These are phyloP conservation scores for Catharus fuscescens DNA, from an alignment of 2,113 vertebrate species.

Conservation along the genomic window DNA sequence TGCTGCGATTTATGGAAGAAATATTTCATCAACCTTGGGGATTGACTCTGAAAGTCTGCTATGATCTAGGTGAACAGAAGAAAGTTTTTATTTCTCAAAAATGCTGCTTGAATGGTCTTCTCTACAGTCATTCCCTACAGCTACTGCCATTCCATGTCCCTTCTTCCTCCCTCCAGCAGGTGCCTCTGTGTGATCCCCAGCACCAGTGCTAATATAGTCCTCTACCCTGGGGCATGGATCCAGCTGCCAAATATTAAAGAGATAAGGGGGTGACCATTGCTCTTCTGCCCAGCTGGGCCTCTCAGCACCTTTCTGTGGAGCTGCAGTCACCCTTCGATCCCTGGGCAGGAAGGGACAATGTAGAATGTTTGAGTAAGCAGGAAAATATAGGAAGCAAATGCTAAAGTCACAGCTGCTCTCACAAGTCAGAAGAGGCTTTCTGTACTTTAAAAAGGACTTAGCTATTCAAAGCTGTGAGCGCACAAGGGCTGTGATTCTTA, in stretches of 20 bases:
- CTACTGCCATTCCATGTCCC: not conserved
- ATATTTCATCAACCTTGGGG: not conserved
- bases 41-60: not conserved
- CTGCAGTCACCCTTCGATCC: not conserved
- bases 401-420: not conserved
- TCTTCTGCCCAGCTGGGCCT: not conserved
- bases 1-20: not conserved
- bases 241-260: not conserved
- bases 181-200: not conserved
- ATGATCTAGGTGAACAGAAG: not conserved
- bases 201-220: not conserved
- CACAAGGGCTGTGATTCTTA: not conserved
- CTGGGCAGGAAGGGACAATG: not conserved
- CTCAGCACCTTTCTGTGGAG: not conserved
- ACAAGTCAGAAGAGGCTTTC: not conserved
- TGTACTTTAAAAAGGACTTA: not conserved
- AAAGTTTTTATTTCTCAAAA: not conserved
- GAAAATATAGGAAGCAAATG: not conserved
- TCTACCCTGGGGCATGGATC: too few relatives aligned
- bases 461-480: not conserved
- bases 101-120: not conserved
- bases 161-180: not conserved
- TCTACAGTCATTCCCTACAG: not conserved
- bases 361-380: not conserved
- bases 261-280: not conserved